phyloP scores from a whole-genome alignment of 2,888 invertebrate species.

The Pammene fasciana region DNA sequence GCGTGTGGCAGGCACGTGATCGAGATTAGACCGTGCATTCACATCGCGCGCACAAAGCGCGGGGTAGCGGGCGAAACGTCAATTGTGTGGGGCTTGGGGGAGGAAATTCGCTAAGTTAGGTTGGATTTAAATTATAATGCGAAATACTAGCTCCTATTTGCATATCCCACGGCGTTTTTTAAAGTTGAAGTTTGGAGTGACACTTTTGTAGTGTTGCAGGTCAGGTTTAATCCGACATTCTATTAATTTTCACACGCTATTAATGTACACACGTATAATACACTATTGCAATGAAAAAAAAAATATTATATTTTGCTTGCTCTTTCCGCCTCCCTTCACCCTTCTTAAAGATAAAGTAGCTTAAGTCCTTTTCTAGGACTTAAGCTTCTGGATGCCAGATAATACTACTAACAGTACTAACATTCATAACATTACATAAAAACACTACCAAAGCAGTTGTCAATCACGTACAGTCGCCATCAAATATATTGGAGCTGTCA shows the following conservation, averaged over 20 bases:
- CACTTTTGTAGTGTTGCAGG: slow-evolving; percentile 44
- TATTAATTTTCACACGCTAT: slow-evolving; percentile 26
- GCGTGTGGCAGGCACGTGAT: slow-evolving; percentile 77
- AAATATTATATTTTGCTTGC: too few relatives aligned
- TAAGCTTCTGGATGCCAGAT: too few relatives aligned
- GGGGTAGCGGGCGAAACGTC: slow-evolving; percentile 73
- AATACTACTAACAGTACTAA: too few relatives aligned
- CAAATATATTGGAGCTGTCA: too few relatives aligned
- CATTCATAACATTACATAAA: too few relatives aligned
- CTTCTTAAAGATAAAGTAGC: too few relatives aligned
- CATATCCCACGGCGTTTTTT: slow-evolving; percentile 74
- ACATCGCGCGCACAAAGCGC: slow-evolving; percentile 76
- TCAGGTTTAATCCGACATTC: slow-evolving; percentile 35
- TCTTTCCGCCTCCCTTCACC: too few relatives aligned
- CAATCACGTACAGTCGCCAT: too few relatives aligned
- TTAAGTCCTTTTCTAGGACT: too few relatives aligned
- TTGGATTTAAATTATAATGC: slow-evolving; percentile 80
- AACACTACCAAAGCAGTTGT: too few relatives aligned
- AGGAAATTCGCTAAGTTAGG: slow-evolving; percentile 77
- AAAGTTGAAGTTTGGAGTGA: slow-evolving; percentile 48
- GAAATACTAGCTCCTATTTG: slow-evolving; percentile 75
- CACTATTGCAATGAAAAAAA: too few relatives aligned
- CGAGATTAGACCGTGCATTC: slow-evolving; percentile 78
- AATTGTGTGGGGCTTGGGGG: slow-evolving; percentile 77
- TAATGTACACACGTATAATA: not conserved